Evolutionary conservation across 2,113 vertebrate species (phyloP).

Genomic region (Pelecanoides urinatrix): DNA sequence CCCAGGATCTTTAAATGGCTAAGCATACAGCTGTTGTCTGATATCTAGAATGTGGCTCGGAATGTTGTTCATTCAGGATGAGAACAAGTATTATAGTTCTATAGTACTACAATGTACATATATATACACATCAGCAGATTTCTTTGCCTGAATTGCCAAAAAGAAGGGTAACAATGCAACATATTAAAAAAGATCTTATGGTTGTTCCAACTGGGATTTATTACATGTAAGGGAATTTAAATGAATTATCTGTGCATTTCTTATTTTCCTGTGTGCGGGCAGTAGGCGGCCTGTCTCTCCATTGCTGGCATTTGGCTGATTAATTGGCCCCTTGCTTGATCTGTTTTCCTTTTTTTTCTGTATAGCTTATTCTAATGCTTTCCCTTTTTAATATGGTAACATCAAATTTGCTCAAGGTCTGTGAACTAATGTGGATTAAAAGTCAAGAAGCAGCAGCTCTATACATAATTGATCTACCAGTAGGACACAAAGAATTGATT

Average conservation of each 20-base stretch:
- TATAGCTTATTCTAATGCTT: background rate
- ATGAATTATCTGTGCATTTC: background rate
- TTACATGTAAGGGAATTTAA: background rate
- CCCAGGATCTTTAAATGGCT: background rate
- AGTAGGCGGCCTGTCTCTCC: background rate
- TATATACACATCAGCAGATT: background rate
- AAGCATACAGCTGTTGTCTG: background rate
- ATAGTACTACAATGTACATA: background rate
- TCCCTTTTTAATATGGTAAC: constrained; percentile 23
- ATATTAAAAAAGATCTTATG: background rate
- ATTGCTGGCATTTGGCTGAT: background rate
- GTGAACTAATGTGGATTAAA: constrained; percentile 46
- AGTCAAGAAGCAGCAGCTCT: constrained; percentile 1
- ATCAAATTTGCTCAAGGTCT: constrained; percentile 31
- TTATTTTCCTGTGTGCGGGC: background rate
- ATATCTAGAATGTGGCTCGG: background rate
- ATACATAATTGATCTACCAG: constrained; percentile 47
- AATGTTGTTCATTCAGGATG: background rate
- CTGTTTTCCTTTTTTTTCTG: background rate
- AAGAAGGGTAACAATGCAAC: background rate
- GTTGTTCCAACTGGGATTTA: background rate
- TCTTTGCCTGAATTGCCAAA: background rate
- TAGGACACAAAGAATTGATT: background rate
- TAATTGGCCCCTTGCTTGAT: constrained; percentile 18
- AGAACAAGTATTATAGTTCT: background rate